phyloP scores from a whole-genome alignment of 2,113 vertebrate genomes.

The Lepisosteus osseus region DNA sequence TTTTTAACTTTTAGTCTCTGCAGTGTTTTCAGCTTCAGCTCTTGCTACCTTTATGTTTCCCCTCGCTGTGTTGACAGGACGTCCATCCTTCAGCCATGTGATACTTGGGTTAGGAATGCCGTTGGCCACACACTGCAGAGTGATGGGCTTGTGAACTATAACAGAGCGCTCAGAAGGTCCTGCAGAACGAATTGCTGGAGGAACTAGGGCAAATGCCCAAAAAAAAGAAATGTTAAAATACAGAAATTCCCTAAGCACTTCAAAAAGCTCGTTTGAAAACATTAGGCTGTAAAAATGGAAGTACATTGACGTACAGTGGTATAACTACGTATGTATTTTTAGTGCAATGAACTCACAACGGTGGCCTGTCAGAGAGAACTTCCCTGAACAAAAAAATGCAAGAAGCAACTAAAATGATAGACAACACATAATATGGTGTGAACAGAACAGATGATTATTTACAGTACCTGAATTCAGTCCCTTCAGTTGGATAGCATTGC shows the following conservation, averaged over 20 bases:
- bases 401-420: no score
- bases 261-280: neutral
- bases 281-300: no score
- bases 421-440: neutral
- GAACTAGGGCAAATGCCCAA: constrained; percentile 64
- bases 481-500: constrained; percentile 16
- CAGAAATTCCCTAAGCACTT: neutral
- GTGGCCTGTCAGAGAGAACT: no score
- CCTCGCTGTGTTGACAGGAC: constrained; percentile 80
- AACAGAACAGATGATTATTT: neutral
- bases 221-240: neutral
- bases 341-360: no score
- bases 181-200: constrained; percentile 79
- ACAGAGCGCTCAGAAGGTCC: constrained; percentile 75
- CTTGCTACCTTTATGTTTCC: constrained; percentile 75
- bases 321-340: no score
- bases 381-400: no score
- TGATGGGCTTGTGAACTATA: constrained; percentile 72
- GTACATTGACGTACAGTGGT: no score
- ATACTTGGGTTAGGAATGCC: constrained; percentile 86
- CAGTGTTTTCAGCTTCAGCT: constrained; percentile 44
- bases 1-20: no score
- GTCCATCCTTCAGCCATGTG: constrained; percentile 90
- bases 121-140: constrained; percentile 80
- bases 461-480: constrained; percentile 7